Conservation (phyloP, 2,888 invertebrate genomes). For the Platerodrilus igneus region DNA sequence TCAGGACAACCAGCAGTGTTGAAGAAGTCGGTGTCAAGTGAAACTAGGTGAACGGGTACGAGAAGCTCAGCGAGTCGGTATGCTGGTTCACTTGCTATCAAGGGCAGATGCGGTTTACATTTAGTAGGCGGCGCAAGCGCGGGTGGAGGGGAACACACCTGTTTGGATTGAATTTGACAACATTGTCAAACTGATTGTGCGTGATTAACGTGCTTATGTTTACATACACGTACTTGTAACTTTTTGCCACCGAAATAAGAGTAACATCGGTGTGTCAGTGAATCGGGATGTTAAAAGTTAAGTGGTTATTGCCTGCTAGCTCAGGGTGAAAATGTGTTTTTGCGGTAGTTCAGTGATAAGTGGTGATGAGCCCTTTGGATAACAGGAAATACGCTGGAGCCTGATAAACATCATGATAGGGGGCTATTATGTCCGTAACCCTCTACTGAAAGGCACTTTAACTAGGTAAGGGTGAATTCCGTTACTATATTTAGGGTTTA, state of each 20-base stretch:
- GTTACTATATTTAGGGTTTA: too few relatives aligned
- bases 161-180: slow-evolving; percentile 35
- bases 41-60: slow-evolving; percentile 31
- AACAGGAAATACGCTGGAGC: slow-evolving; percentile 24
- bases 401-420: slow-evolving; percentile 44
- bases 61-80: slow-evolving; percentile 17
- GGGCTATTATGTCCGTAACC: slow-evolving; percentile 56
- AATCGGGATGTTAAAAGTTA: too few relatives aligned
- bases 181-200: slow-evolving; percentile 36
- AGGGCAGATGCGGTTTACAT: slow-evolving; percentile 36
- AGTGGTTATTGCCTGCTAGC: too few relatives aligned
- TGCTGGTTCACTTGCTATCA: slow-evolving; percentile 41
- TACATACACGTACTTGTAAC: slow-evolving; percentile 32
- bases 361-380: slow-evolving; percentile 27
- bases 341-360: slow-evolving; percentile 21
- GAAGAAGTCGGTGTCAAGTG: slow-evolving; percentile 20
- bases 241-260: slow-evolving; percentile 11
- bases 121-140: slow-evolving; percentile 26
- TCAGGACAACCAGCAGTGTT: too few relatives aligned
- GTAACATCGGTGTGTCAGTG: slow-evolving; percentile 12
- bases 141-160: slow-evolving; percentile 36
- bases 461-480: slow-evolving; percentile 52
- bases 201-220: slow-evolving; percentile 35
- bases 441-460: slow-evolving; percentile 56
- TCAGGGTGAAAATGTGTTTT: slow-evolving; percentile 26